Base-by-base conservation (phyloP, 2,113 vertebrate species). In the Leucosticte australis region DNA sequence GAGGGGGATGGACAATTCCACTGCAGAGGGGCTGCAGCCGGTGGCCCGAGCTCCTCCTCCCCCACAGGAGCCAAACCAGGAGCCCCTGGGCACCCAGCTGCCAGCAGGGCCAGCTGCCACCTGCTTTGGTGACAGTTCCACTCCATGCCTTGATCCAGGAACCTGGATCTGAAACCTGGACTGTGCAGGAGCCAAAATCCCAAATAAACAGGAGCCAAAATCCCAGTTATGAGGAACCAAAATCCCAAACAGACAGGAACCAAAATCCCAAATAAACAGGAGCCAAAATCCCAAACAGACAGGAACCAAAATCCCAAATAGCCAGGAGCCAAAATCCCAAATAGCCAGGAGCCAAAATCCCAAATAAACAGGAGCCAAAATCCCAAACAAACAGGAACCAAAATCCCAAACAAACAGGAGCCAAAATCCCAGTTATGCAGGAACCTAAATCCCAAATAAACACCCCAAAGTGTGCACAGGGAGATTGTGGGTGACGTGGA, bases 381-480 rank as follows among this genome's bases (percentile, higher is more conserved):
- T 56, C 31, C 41, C 53, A 20, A 2, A 20, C 8, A 53, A 2
- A 2, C 31, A 55, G 52, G 3, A 13, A 13, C 2, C 52, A 11
- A 55, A 53, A 53, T 53, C 28, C 52, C 52, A 30, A 4, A 11
- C 15, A 7, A 9, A 8, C 50, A 27, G 26, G 26, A 50, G 6
- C 27, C 15, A 17, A 50, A 50, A 50, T 50, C 49, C 24, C 49
- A 47, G 39, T 47, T 18, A 30, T 11, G 9, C 52, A 53, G 28
- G 6, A 14, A 2, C 55, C 33, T 2, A 57, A 57, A 57, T n/a
- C 14, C 33, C 56, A 57, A n/a, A 14, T n/a, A 15, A 57, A 57
- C 56, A 16, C 10, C 57, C 57, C 57, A 37, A 27, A 37, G 0
- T 1, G 1, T 1, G 35, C n/a, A 59, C n/a, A 6, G 39, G 24